Percentiles rank a stretch among this genome's conserved stretches.
Conservation (phyloP, 2,888 invertebrate species). For the Mechanitis messenoides region DNA sequence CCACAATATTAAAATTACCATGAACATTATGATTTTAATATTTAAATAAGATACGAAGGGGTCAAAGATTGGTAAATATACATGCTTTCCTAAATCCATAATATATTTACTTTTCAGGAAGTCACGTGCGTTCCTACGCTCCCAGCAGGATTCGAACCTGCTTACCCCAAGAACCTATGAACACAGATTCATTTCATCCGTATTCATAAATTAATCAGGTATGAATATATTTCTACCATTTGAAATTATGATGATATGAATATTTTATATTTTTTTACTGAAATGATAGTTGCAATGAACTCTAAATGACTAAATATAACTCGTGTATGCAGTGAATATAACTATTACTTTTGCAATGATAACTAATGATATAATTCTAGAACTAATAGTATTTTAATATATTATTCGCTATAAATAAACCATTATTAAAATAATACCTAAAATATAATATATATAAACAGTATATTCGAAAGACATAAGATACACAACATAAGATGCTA, state of each 20-base stretch:
- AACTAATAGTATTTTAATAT: background rate
- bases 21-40: slow-evolving; percentile 1
- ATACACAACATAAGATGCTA: background rate
- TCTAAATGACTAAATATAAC: background rate
- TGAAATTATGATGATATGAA: too few species aligned
- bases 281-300: background rate
- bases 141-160: slow-evolving; percentile 22
- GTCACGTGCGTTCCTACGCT: slow-evolving; percentile 7
- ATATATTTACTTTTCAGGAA: background rate
- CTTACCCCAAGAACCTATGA: slow-evolving; percentile 6
- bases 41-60: background rate
- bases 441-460: slow-evolving; percentile 4
- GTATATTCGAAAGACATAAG: background rate
- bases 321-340: background rate
- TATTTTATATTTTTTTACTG: too few species aligned
- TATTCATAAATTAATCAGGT: background rate
- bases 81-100: background rate
- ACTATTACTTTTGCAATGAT: background rate
- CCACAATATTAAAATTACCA: background rate
- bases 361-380: background rate
- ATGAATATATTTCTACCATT: too few species aligned
- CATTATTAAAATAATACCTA: slow-evolving; percentile 1
- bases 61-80: background rate
- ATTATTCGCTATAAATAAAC: background rate
- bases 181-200: background rate